Percentiles rank a stretch among this genome's conserved stretches.
phyloP scores from a whole-genome alignment of 2,888 invertebrate species.

The Erebia palarica region DNA sequence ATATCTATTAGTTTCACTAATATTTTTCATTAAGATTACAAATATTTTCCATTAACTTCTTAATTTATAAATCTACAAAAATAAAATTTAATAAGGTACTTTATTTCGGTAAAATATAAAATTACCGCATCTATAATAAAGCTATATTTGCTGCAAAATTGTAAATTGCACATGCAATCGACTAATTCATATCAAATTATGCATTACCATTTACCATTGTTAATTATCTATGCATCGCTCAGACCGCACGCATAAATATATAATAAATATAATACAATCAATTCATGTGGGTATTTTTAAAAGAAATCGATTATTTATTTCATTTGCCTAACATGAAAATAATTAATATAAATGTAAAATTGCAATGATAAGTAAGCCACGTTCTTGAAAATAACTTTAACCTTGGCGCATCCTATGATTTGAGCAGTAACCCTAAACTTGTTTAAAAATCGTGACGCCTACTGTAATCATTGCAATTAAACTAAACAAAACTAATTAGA shows the following conservation, averaged over 20 bases:
- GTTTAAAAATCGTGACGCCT: not conserved
- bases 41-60: not conserved
- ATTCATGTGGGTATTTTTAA: conserved; percentile 79
- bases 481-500: not conserved
- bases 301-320: conserved; percentile 34
- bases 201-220: conserved; percentile 24
- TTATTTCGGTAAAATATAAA: not conserved
- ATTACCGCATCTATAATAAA: conserved; percentile 2
- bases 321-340: not conserved
- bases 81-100: not conserved
- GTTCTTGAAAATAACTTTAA: not conserved
- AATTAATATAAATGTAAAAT: not conserved
- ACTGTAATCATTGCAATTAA: conserved; percentile 11
- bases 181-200: conserved; percentile 12
- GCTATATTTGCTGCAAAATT: conserved; percentile 7
- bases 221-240: conserved; percentile 18
- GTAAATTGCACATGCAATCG: conserved; percentile 15
- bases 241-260: conserved; percentile 19
- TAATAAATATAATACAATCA: conserved; percentile 23
- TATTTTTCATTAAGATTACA: not conserved
- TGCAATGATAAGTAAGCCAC: conserved; percentile 7
- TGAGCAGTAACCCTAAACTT: not conserved
- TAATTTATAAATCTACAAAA: not conserved
- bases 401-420: not conserved
- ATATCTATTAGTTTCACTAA: not conserved